These are phyloP conservation scores for Holothuria glaberrima DNA, from an alignment of 35 echinoderm and acorn worm genomes.

Conservation along the genomic window DNA sequence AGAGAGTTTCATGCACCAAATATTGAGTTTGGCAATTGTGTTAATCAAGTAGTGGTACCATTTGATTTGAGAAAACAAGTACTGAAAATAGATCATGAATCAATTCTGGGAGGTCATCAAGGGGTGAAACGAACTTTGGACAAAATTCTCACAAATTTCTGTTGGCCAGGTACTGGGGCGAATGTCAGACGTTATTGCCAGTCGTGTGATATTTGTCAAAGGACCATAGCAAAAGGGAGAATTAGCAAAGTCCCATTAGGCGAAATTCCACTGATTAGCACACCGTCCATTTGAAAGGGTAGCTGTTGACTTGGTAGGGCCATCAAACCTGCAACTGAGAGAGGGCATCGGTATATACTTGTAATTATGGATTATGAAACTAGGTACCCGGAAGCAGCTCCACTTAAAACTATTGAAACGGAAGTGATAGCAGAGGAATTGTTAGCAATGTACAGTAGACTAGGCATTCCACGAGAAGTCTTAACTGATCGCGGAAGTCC, in stretches of 20 bases:
- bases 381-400: constrained; percentile 59
- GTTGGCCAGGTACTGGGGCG: constrained; percentile 68
- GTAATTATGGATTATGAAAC: constrained; percentile 59
- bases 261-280: background rate
- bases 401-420: constrained; percentile 50
- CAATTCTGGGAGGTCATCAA: constrained; percentile 70
- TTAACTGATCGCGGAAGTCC: constrained; percentile 68
- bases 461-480: constrained; percentile 59
- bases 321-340: constrained; percentile 10
- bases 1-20: constrained; percentile 46
- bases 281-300: constrained; percentile 47
- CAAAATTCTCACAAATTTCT: constrained; percentile 71
- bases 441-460: constrained; percentile 54
- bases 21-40: constrained; percentile 38
- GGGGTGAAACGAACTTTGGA: constrained; percentile 65
- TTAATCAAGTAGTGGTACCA: constrained; percentile 5
- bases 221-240: background rate
- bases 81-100: constrained; percentile 53
- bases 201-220: constrained; percentile 3
- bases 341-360: constrained; percentile 42
- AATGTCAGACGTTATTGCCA: constrained; percentile 31
- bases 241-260: constrained; percentile 17
- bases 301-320: constrained; percentile 53
- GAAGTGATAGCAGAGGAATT: constrained; percentile 67
- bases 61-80: background rate